Evolutionary conservation across 2,113 vertebrate species (phyloP), one percentile per base, ranked within the genome.

Genomic region (Equus quagga): DNA sequence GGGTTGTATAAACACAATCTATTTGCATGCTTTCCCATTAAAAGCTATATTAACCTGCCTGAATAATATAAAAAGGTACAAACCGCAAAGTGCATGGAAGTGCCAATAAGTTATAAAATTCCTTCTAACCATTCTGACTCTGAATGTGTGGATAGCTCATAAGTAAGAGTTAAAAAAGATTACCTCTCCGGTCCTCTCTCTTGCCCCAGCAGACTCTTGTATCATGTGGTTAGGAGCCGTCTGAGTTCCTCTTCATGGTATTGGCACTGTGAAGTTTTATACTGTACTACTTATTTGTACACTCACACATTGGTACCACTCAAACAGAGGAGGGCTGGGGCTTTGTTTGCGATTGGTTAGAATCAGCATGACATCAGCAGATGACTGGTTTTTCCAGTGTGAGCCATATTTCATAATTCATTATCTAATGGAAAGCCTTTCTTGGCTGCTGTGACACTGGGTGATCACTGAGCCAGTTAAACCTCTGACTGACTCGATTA

Each of bases 321-420:
- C 98, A 98, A 98, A 98, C 98, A 97, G 97, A 97, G 97, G 97
- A 98, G 98, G 98, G 98, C 97, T 97, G 98, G 97, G 98, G 98
- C 98, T 98, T 98, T 92, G 98, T 96, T 97, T 98, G 97, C 98
- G 98, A 99, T 99, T 99, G 99, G 99, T 98, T 98, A 97, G 98
- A 75, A 98, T 97, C 92, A 97, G 83, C 90, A 96, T 98, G 98
- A 99, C 98, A 98, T 99, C 98, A 99, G 98, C 97, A 93, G 98
- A 98, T 99, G 98, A 98, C 98, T 99, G 97, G 97, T 98, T 98
- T 99, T 99, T 99, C 98, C 98, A 99, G 98, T 98, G 98, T 99
- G 99, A 99, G 98, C 96, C 99, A 99, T 98, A 98, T 97, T 99
- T 99, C 96, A 98, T 98, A 98, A 98, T 95, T 98, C 97, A 98